A percentile compares a stretch with the other conserved stretches of the same genome.
These are phyloP conservation scores for Choristoneura rosaceana DNA, from an alignment of 2,888 invertebrate genomes.

Conservation along the genomic window DNA sequence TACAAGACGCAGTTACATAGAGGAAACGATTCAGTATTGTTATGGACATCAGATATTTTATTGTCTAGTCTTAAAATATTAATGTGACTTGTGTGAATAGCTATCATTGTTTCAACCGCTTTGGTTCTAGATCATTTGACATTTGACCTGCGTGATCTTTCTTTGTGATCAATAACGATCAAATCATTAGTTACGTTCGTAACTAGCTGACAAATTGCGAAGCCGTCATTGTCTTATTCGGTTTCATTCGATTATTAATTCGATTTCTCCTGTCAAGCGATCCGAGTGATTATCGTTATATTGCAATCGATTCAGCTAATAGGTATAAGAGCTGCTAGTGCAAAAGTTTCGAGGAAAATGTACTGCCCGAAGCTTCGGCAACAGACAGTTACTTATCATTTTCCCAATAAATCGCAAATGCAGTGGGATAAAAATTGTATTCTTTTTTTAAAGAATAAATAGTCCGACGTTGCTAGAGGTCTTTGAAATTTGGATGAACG, in stretches of 20 bases:
- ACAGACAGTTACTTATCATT: too few relatives aligned
- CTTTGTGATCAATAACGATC: background rate
- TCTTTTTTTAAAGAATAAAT: too few relatives aligned
- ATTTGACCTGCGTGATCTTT: background rate
- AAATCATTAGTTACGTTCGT: background rate
- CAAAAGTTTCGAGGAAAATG: too few relatives aligned
- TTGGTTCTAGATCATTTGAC: background rate
- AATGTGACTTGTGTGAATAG: too few relatives aligned
- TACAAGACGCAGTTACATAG: too few relatives aligned
- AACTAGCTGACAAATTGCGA: constrained; percentile 11
- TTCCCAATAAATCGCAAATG: too few relatives aligned
- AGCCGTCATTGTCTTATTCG: constrained; percentile 13
- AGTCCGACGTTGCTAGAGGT: too few relatives aligned
- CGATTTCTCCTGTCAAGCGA: constrained; percentile 37
- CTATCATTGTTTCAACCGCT: too few relatives aligned
- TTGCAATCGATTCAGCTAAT: constrained; percentile 31
- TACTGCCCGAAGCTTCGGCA: too few relatives aligned
- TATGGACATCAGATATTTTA: background rate
- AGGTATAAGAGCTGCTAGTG: constrained; percentile 10
- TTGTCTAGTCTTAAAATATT: background rate
- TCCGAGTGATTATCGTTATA: constrained; percentile 22
- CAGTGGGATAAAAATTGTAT: too few relatives aligned
- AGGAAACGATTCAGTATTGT: background rate
- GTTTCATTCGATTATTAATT: constrained; percentile 29
- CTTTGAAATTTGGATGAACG: too few relatives aligned